Percentiles rank a stretch among this genome's conserved stretches.
Evolutionary conservation across 92 coral and sea anemone genomes (phyloP).

Genomic region (Parazoanthus darwini): DNA sequence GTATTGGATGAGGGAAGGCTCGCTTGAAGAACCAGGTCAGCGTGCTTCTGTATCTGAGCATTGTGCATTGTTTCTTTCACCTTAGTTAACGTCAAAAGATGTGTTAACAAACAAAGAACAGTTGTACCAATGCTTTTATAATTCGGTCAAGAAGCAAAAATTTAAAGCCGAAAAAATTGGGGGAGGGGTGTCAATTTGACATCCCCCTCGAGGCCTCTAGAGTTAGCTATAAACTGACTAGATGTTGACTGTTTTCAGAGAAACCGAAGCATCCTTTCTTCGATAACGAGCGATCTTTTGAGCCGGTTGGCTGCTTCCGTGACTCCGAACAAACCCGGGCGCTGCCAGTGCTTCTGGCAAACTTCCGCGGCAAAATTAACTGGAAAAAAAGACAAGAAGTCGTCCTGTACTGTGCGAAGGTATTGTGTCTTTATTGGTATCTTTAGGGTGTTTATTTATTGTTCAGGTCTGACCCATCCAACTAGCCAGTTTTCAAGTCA

Average conservation of each 20-base stretch:
- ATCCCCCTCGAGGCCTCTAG: too few relatives aligned
- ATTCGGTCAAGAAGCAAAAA: too few relatives aligned
- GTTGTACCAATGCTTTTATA: too few relatives aligned
- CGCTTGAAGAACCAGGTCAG: constrained; percentile 46
- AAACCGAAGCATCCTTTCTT: constrained; percentile 30
- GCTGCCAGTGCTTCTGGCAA: not conserved
- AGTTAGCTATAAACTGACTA: too few relatives aligned
- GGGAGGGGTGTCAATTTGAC: too few relatives aligned
- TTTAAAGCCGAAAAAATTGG: too few relatives aligned
- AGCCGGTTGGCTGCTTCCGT: constrained; percentile 32
- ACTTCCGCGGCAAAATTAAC: constrained; percentile 19
- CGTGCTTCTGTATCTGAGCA: not conserved
- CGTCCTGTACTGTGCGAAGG: constrained; percentile 17
- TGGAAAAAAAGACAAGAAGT: constrained; percentile 26
- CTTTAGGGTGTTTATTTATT: too few relatives aligned
- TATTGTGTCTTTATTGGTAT: not conserved
- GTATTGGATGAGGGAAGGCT: constrained; percentile 88
- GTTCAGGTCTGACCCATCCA: too few relatives aligned
- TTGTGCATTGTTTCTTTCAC: too few relatives aligned
- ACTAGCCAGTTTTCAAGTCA: too few relatives aligned
- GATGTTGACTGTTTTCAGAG: not conserved
- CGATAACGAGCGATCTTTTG: constrained; percentile 9
- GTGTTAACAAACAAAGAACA: too few relatives aligned
- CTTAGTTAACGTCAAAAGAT: too few relatives aligned
- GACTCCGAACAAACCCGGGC: not conserved